A percentile compares a stretch with the other conserved stretches of the same genome.
These are phyloP conservation scores for Ailuropoda melanoleuca DNA, from an alignment of 2,113 vertebrate genomes.

Conservation along the genomic window DNA sequence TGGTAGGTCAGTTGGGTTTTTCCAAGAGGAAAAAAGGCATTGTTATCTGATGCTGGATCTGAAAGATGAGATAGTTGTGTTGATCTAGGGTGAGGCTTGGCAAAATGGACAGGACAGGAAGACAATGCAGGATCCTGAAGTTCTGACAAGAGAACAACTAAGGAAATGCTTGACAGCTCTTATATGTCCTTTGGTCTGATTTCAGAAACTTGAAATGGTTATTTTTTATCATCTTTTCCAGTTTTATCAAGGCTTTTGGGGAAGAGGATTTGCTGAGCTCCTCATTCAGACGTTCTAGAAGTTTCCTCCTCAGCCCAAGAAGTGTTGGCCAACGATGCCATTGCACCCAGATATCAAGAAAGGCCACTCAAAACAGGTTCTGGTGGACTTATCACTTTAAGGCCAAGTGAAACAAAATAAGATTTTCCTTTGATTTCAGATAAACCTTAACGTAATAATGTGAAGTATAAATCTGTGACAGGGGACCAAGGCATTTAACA, in stretches of 20 bases:
- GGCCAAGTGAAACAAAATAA: background rate
- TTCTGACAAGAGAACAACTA: background rate
- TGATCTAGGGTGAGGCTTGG: background rate
- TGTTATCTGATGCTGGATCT: background rate
- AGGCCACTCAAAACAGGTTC: background rate
- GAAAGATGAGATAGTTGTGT: background rate
- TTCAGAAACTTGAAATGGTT: background rate
- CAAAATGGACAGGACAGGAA: background rate
- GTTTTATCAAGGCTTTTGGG: too few relatives aligned
- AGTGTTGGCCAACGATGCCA: background rate
- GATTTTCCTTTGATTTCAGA: background rate
- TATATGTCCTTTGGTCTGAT: background rate
- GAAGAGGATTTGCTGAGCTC: background rate
- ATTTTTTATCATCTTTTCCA: background rate
- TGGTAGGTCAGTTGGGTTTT: background rate
- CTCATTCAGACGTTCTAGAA: background rate
- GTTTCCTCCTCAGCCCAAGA: background rate
- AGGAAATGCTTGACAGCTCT: too few relatives aligned
- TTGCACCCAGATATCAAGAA: background rate
- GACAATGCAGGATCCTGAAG: accelerated
- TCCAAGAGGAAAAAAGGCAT: background rate
- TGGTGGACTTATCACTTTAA: too few relatives aligned
- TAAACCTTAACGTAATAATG: background rate
- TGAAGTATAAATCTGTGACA: background rate
- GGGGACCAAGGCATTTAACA: background rate